These are phyloP conservation scores for Drosophila maculinotata DNA, from an alignment of 2,888 invertebrate genomes.

Conservation along the genomic window DNA sequence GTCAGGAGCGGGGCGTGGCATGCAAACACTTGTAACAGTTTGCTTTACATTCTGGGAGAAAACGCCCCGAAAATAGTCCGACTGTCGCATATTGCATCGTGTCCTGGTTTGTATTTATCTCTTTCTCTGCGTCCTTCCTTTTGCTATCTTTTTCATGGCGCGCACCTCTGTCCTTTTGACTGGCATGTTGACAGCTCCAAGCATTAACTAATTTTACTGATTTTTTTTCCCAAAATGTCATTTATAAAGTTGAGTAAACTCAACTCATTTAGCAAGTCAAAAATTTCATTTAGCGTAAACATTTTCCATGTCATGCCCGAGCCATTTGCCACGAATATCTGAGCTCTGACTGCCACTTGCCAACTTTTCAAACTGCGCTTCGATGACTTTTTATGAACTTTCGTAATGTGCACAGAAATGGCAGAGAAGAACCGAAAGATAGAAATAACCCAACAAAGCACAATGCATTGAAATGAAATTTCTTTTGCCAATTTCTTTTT, in stretches of 20 bases:
- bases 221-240: slow-evolving; percentile 45
- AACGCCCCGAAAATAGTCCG: slow-evolving; percentile 26
- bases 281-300: slow-evolving; percentile 71
- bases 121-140: not conserved
- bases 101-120: slow-evolving; percentile 29
- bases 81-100: slow-evolving; percentile 36
- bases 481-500: slow-evolving; percentile 55
- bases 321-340: slow-evolving; percentile 18
- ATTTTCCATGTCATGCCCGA: slow-evolving; percentile 46
- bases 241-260: slow-evolving; percentile 59
- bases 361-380: slow-evolving; percentile 53
- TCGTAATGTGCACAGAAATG: slow-evolving; percentile 40
- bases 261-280: slow-evolving; percentile 71
- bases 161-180: slow-evolving; percentile 43
- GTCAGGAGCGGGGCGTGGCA: slow-evolving; percentile 29
- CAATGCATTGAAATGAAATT: slow-evolving; percentile 56
- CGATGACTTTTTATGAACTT: slow-evolving; percentile 72
- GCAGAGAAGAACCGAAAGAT: slow-evolving; percentile 17
- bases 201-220: slow-evolving; percentile 51
- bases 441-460: slow-evolving; percentile 51
- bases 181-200: slow-evolving; percentile 57
- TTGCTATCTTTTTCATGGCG: slow-evolving; percentile 5
- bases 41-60: slow-evolving; percentile 59
- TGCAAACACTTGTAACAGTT: slow-evolving; percentile 72
- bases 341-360: slow-evolving; percentile 3